Percentiles rank a stretch among this genome's conserved stretches.
phyloP scores from a whole-genome alignment of 2,888 invertebrate species.

The Ephialtes manifestator region DNA sequence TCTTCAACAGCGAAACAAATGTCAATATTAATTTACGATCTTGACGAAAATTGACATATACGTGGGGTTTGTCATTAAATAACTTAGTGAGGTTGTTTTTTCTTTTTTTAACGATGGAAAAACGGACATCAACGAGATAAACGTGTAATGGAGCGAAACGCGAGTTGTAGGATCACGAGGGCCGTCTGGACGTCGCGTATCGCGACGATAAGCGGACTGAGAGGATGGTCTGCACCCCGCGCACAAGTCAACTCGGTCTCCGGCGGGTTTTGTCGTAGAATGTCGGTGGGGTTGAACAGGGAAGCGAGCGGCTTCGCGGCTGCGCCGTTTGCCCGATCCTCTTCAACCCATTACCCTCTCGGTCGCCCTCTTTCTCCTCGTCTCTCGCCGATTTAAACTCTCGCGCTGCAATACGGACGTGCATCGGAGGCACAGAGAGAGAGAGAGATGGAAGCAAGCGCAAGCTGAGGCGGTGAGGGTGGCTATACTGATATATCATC shows the following conservation, averaged over 20 bases:
- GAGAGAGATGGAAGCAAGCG: too few relatives aligned
- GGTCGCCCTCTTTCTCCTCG: slow-evolving; percentile 27
- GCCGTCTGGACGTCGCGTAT: slow-evolving; percentile 58
- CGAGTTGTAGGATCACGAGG: slow-evolving; percentile 5
- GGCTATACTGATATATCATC: slow-evolving; percentile 76
- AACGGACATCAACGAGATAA: background rate
- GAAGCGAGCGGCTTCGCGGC: slow-evolving; percentile 79
- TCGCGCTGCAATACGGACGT: slow-evolving; percentile 28
- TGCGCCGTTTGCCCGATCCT: slow-evolving; percentile 78
- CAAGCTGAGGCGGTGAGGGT: slow-evolving; percentile 12
- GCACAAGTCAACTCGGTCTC: slow-evolving; percentile 78
- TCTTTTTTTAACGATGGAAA: background rate
- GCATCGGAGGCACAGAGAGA: slow-evolving; percentile 8
- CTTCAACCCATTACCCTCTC: slow-evolving; percentile 78
- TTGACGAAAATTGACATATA: background rate
- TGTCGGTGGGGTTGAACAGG: slow-evolving; percentile 68
- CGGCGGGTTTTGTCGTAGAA: slow-evolving; percentile 64
- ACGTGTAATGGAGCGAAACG: slow-evolving; percentile 20
- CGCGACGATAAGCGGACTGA: slow-evolving; percentile 68
- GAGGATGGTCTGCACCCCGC: slow-evolving; percentile 67
- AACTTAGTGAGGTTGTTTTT: background rate
- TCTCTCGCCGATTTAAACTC: slow-evolving; percentile 60
- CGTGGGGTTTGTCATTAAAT: background rate
- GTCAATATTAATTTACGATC: background rate
- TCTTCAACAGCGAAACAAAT: background rate